Conservation (phyloP, 2,113 vertebrate species). For the Pygoscelis adeliae region DNA sequence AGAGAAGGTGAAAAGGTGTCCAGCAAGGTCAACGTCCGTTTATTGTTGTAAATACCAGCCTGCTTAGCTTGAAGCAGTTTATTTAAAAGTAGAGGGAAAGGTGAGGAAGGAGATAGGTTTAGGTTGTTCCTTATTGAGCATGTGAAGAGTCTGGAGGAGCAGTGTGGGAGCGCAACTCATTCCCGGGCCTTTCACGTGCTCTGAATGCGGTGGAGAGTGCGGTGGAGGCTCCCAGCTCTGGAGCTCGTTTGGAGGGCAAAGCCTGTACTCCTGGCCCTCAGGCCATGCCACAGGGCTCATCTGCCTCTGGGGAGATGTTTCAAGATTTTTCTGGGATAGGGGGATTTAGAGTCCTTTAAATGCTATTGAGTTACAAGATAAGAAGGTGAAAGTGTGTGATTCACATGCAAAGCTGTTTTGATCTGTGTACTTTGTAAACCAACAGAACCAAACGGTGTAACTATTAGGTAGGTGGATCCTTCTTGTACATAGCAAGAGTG, state of each 20-base stretch:
- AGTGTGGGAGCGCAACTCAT: fast-evolving
- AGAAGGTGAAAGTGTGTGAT: background rate
- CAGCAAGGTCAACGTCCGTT: background rate
- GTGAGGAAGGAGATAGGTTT: background rate
- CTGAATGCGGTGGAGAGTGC: background rate
- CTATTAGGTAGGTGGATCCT: background rate
- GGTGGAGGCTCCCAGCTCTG: background rate
- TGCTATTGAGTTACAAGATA: background rate
- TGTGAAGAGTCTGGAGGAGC: background rate
- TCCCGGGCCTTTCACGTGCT: background rate
- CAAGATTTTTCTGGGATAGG: background rate
- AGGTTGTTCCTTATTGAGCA: background rate
- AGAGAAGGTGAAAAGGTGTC: background rate
- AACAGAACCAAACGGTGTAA: background rate
- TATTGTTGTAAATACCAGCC: background rate
- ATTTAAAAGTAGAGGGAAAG: background rate
- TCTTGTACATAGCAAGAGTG: background rate
- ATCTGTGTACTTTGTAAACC: background rate
- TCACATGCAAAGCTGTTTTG: background rate
- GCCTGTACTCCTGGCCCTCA: background rate
- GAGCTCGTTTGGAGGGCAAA: background rate
- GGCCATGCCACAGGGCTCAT: fast-evolving
- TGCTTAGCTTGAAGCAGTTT: background rate
- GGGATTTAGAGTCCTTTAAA: background rate
- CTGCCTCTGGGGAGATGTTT: background rate